Percentiles rank a stretch among this genome's conserved stretches.
Conservation (phyloP, 2,888 invertebrate genomes). For the Spatulosminthurus flaviceps region DNA sequence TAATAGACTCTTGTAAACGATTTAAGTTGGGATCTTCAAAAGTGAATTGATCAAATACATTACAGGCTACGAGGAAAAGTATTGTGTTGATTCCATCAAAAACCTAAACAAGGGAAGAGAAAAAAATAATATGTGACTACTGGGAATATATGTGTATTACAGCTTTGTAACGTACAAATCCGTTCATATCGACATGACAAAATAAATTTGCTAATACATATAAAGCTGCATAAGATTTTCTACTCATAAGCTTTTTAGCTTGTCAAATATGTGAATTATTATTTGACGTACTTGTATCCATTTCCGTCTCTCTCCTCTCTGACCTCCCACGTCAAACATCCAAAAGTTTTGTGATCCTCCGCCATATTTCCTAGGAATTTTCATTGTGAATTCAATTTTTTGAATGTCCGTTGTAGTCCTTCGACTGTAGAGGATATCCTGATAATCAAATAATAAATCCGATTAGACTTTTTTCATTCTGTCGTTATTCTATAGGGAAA, state of each 20-base stretch:
- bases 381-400: constrained; percentile 78
- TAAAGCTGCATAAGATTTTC: too few relatives aligned
- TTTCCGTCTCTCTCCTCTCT: constrained; percentile 81
- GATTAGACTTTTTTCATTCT: not conserved
- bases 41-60: constrained; percentile 80
- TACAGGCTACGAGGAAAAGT: constrained; percentile 81
- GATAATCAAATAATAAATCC: constrained; percentile 3
- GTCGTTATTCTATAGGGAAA: too few relatives aligned
- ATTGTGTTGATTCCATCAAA: constrained; percentile 85
- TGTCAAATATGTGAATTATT: too few relatives aligned
- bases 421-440: constrained; percentile 81
- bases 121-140: not conserved
- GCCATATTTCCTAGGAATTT: constrained; percentile 76
- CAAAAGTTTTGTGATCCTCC: constrained; percentile 78
- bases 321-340: constrained; percentile 88
- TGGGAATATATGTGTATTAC: too few relatives aligned
- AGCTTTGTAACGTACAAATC: too few relatives aligned
- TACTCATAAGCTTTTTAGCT: too few relatives aligned
- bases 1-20: constrained; percentile 76
- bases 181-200: too few relatives aligned
- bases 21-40: constrained; percentile 78
- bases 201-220: too few relatives aligned
- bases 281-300: constrained; percentile 75
- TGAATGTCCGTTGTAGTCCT: constrained; percentile 79
- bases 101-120: constrained; percentile 69